Evolutionary conservation across 2,888 invertebrate genomes (phyloP), one percentile per base, ranked within the genome.

Genomic region (Papilio protenor): DNA sequence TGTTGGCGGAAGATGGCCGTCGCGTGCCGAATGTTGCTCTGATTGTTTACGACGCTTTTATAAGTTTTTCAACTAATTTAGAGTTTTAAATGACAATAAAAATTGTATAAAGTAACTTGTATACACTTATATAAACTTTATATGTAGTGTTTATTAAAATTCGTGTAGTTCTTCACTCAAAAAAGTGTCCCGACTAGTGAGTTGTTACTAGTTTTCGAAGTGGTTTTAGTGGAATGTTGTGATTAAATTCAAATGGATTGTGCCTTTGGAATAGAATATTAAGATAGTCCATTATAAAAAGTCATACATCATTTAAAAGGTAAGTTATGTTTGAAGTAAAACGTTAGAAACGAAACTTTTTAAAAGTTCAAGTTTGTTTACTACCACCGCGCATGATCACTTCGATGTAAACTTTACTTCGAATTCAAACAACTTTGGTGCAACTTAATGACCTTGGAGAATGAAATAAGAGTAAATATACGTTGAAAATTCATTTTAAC

Each of bases 1-100:
- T 89, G 89, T 89, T 89, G 90, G 90, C 93, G 93, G 93, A 94
- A 94, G 92, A 94, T 94, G 94, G 94, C 94, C 93, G 94, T 91
- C 94, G 94, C 89, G 92, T 92, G 90, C 87, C 87, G 92, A 88
- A 87, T 89, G 92, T 90, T 86, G 93, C 93, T 93, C 94, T 87
- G 92, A 87, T 88, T 92, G 91, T 93, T 93, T 93, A 92, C 88
- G 86, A 87, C 89, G 88, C 86, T 88, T 89, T 89, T 87, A 87
- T 86, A 91, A 92, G 90, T 92, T 93, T 93, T 91, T 91, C 45
- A 88, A 84, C 84, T 84, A 82, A 84, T 80, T 86, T 86, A 87
- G 84, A 82, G 85, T 82, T 79, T 81, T 83, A 83, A 82, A 85
- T 87, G 82, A 87, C 87, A 78, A 77, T 82, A 85, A 87, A 90